Percentiles rank a stretch among this genome's conserved stretches.
Conservation (phyloP, 1,140 invertebrate genomes). For the Onthophagus taurus region DNA sequence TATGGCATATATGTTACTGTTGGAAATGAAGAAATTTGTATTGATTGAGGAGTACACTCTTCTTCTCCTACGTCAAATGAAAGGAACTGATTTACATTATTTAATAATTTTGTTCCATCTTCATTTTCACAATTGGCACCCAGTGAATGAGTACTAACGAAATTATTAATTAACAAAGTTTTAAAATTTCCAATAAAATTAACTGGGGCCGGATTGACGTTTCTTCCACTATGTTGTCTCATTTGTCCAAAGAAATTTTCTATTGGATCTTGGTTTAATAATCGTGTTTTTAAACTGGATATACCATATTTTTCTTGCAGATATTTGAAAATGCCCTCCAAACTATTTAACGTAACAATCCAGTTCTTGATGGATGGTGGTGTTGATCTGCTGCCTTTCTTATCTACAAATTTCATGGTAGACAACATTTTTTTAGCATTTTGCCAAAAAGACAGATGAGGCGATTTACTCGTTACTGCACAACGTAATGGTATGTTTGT, state of each 20-base stretch:
- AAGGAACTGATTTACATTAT: too few relatives aligned
- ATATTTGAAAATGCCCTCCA: slow-evolving; percentile 9
- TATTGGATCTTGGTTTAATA: slow-evolving; percentile 20
- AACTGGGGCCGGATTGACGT: too few relatives aligned
- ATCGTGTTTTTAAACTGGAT: slow-evolving; percentile 13
- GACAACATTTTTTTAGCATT: not conserved
- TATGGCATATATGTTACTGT: too few relatives aligned
- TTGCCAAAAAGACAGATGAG: slow-evolving; percentile 1
- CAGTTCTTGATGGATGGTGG: not conserved
- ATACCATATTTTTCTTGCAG: slow-evolving; percentile 8
- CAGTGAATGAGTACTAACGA: too few relatives aligned
- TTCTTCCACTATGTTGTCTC: too few relatives aligned
- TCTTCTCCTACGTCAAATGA: too few relatives aligned
- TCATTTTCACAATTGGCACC: too few relatives aligned
- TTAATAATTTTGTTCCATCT: too few relatives aligned
- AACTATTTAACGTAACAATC: not conserved
- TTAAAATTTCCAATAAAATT: too few relatives aligned
- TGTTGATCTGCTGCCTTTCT: not conserved
- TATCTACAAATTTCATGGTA: slow-evolving; percentile 1
- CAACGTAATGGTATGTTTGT: not conserved
- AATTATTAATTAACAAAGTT: too few relatives aligned
- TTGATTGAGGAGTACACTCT: too few relatives aligned
- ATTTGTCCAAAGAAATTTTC: slow-evolving; percentile 22
- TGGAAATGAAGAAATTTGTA: too few relatives aligned
- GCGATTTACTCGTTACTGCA: slow-evolving; percentile 2